These are phyloP conservation scores for Drosophila colorata DNA, from an alignment of 2,888 invertebrate species.

Conservation along the genomic window DNA sequence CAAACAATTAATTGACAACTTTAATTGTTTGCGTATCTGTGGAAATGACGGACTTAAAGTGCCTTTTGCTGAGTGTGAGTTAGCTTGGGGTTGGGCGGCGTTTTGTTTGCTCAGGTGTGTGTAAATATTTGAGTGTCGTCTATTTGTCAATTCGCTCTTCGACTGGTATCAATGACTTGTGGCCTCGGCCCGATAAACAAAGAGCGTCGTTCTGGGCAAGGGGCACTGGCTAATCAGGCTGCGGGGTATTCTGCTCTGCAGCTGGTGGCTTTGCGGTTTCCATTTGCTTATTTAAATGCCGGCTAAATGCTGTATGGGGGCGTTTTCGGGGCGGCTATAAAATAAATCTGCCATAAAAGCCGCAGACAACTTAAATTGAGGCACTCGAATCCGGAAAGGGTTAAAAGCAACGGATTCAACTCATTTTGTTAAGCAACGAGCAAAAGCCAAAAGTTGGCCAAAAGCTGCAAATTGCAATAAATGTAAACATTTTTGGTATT, in stretches of 20 bases:
- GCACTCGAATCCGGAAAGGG: conserved; percentile 19
- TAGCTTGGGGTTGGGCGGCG: not conserved
- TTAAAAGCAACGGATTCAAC: conserved; percentile 13
- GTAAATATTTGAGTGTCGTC: conserved; percentile 54
- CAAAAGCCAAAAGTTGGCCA: conserved; percentile 16
- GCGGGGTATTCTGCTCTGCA: conserved; percentile 13
- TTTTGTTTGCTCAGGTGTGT: conserved; percentile 33
- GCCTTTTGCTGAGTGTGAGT: not conserved
- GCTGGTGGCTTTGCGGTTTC: conserved; percentile 41
- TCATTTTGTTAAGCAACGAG: conserved; percentile 2
- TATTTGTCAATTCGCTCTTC: conserved; percentile 55
- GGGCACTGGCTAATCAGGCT: conserved; percentile 27
- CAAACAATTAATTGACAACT: conserved; percentile 16
- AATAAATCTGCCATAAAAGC: conserved; percentile 46
- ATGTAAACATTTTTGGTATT: conserved; percentile 5
- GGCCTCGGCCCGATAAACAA: conserved; percentile 29
- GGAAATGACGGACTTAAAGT: not conserved
- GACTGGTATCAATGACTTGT: conserved; percentile 55
- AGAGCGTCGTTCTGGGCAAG: not conserved
- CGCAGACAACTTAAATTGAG: conserved; percentile 43
- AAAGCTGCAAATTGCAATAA: conserved; percentile 21
- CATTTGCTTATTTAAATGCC: conserved; percentile 30
- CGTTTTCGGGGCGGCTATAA: conserved; percentile 8
- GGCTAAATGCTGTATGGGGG: conserved; percentile 8
- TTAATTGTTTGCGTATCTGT: not conserved